phyloP scores from a whole-genome alignment of 2,113 vertebrate genomes.

The Thalassoma bifasciatum region DNA sequence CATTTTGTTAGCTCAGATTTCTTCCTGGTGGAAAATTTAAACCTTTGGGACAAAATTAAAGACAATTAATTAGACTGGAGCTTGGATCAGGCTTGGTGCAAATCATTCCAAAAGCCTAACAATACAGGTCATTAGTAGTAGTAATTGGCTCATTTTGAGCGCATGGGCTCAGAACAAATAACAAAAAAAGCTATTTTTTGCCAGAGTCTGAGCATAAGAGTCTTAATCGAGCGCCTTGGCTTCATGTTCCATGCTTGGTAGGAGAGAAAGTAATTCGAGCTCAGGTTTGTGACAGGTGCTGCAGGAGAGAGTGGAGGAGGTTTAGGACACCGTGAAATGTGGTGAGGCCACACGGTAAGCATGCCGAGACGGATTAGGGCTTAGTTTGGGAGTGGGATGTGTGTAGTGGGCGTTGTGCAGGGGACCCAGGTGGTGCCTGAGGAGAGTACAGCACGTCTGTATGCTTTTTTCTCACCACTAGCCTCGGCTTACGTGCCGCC shows the following conservation, averaged over 20 bases:
- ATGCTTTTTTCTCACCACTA: constrained; percentile 20
- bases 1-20: constrained; percentile 18
- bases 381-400: constrained; percentile 57
- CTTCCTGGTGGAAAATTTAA: constrained; percentile 10
- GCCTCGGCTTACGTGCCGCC: constrained; percentile 18
- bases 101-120: constrained; percentile 6
- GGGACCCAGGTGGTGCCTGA: constrained; percentile 62
- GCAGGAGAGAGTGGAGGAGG: constrained; percentile 47
- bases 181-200: constrained; percentile 39
- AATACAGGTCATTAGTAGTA: constrained; percentile 37
- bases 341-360: constrained; percentile 20
- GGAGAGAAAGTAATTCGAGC: constrained; percentile 62
- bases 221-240: constrained; percentile 36
- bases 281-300: constrained; percentile 70
- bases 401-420: constrained; percentile 43
- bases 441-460: constrained; percentile 45
- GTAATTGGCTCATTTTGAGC: constrained; percentile 45
- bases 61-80: constrained; percentile 12
- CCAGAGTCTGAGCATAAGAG: constrained; percentile 20
- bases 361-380: constrained; percentile 65
- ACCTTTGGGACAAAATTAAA: constrained; percentile 28
- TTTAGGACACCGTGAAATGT: constrained; percentile 45
- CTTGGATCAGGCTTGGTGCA: constrained; percentile 12
- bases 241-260: constrained; percentile 27
- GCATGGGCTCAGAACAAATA: constrained; percentile 44